Evolutionary conservation across 2,888 invertebrate genomes (phyloP), one percentile per base, ranked within the genome.

Genomic region (Masnerella sp.): DNA sequence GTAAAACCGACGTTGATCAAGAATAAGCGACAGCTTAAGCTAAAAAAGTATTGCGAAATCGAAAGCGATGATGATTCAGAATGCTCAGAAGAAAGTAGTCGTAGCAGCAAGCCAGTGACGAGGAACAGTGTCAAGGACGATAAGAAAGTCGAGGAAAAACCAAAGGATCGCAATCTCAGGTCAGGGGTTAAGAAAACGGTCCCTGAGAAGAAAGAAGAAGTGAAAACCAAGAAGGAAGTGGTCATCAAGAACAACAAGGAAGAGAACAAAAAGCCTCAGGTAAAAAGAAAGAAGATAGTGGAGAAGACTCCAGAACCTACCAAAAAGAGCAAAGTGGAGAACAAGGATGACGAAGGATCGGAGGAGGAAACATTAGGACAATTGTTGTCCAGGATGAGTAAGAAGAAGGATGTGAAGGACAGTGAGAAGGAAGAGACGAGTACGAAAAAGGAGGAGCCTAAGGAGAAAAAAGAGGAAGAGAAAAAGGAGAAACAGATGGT

Each of bases 41-140:
- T 84, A 11, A 82, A 82, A 54, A 85, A 79, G 59, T 85, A 83
- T 65, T 83, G 83, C 30, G 86, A 86, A 61, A 71, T 82, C 12
- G 85, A 87, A 28, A 84, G 82, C 42, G 84, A 84, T 4, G 83
- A 84, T 12, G 85, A 86, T 30, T 84, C 84, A 0, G 82, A 81
- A 14, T 82, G 72, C 5, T 76, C 76, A n/a, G 85, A 84, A 1
- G 85, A 81, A 30, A 82, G 80, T 28, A 81, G 56, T 28, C 82
- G 80, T 30, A 74, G 76, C 34, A 70, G 75, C 3, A 79, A 82
- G 71, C 83, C 82, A 4, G 67, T 81, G n/a, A 83, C 84, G 0
- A 78, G 85, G 38, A 76, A 81, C 8, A 30, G 47, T 17, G 14
- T 18, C n/a, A 61, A 32, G 5, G 52, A 61, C 1, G 59, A 61